Percentiles rank a stretch among this genome's conserved stretches.
Conservation (phyloP, 2,113 vertebrate species). For the Penelope pileata region DNA sequence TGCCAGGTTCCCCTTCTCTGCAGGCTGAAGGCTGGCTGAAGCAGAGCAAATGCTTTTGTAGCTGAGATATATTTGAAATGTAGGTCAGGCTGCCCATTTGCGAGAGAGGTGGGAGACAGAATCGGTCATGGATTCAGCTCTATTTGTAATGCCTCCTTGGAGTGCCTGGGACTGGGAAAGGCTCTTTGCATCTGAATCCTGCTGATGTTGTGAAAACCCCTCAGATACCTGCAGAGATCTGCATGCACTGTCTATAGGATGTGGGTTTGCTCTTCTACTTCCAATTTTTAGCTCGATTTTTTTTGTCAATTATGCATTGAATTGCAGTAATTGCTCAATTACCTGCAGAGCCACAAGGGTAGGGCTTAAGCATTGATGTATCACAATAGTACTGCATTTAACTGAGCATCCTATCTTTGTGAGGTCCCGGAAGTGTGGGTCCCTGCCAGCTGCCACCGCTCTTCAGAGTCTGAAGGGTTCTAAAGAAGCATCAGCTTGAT, state of each 20-base stretch:
- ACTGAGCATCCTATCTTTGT: background rate
- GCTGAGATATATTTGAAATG: constrained; percentile 25
- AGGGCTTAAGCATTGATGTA: background rate
- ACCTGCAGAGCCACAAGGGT: background rate
- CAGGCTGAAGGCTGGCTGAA: background rate
- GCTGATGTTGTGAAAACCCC: background rate
- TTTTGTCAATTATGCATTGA: background rate
- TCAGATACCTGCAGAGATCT: background rate
- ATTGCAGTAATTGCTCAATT: background rate
- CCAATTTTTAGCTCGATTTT: background rate
- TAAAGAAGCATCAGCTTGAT: background rate
- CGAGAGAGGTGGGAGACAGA: background rate
- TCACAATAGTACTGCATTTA: background rate
- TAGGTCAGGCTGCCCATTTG: constrained; percentile 49
- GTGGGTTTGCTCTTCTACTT: constrained; percentile 9
- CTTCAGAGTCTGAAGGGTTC: background rate
- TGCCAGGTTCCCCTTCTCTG: constrained; percentile 28
- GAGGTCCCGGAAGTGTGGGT: background rate
- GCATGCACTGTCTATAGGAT: background rate
- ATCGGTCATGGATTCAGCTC: background rate
- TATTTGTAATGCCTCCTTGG: background rate
- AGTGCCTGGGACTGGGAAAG: background rate
- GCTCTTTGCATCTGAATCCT: background rate
- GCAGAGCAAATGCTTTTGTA: constrained; percentile 11
- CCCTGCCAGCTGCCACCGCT: background rate